Evolutionary conservation across 2,888 invertebrate genomes (phyloP).

Genomic region (Drosophila falleni): DNA sequence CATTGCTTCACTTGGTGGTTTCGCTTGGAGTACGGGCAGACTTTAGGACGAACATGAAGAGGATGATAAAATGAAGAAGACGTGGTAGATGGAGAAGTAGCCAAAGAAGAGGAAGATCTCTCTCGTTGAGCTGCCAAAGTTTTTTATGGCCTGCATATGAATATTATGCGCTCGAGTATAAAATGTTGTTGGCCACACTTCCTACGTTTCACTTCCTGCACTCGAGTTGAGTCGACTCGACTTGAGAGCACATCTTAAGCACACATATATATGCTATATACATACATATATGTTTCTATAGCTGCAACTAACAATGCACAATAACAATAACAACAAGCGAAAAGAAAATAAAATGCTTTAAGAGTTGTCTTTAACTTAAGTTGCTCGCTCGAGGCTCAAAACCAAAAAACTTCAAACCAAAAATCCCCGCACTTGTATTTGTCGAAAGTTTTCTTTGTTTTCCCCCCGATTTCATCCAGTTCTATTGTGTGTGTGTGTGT

Average conservation of each 20-base stretch:
- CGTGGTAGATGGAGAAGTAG: constrained; percentile 19
- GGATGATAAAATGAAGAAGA: constrained; percentile 5
- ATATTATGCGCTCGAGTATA: constrained; percentile 82
- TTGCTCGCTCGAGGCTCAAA: constrained; percentile 31
- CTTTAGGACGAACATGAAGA: constrained; percentile 10
- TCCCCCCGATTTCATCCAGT: constrained; percentile 16
- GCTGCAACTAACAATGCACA: constrained; percentile 64
- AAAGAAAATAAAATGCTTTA: constrained; percentile 53
- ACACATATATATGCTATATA: constrained; percentile 41
- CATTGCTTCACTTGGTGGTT: constrained; percentile 10
- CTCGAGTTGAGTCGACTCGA: constrained; percentile 43
- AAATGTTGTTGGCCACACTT: constrained; percentile 83
- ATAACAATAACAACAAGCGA: constrained; percentile 45
- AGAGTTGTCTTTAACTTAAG: constrained; percentile 65
- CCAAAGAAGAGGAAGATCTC: constrained; percentile 57
- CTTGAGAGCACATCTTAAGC: constrained; percentile 51
- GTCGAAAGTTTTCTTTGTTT: constrained; percentile 75
- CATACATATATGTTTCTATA: constrained; percentile 42
- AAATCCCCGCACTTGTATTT: constrained; percentile 57
- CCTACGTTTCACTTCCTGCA: constrained; percentile 82
- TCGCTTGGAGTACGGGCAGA: background rate
- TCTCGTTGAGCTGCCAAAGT: constrained; percentile 82
- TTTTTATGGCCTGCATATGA: constrained; percentile 81
- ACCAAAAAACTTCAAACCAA: constrained; percentile 51
- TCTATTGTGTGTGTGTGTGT: constrained; percentile 29